Evolutionary conservation across 2,888 invertebrate genomes (phyloP).

Genomic region (Rhaphigaster nebulosa): DNA sequence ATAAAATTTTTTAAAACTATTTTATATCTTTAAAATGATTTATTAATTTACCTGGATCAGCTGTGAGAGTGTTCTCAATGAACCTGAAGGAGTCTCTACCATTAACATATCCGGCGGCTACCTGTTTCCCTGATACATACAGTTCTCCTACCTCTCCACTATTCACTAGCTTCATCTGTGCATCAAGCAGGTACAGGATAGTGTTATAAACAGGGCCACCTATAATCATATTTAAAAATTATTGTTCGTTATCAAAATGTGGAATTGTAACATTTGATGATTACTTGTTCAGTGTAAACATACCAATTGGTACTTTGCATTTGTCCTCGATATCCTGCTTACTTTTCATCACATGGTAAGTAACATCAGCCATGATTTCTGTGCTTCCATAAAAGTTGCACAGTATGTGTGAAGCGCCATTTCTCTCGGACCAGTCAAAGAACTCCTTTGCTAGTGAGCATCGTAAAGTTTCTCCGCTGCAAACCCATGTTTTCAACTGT

Average conservation of each 20-base stretch:
- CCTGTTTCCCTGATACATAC: slow-evolving; percentile 84
- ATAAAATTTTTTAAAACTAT: no score
- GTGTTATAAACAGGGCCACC: slow-evolving; percentile 84
- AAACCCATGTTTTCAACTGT: slow-evolving; percentile 83
- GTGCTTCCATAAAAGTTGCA: slow-evolving; percentile 94
- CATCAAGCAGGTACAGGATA: slow-evolving; percentile 83
- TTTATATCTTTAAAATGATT: no score
- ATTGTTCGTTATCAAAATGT: background rate
- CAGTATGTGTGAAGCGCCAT: slow-evolving; percentile 71
- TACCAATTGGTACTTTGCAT: slow-evolving; percentile 85
- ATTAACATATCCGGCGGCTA: slow-evolving; percentile 86
- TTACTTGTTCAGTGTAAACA: slow-evolving; percentile 66
- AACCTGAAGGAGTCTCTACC: slow-evolving; percentile 82
- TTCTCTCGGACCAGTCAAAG: slow-evolving; percentile 77
- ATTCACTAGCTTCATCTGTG: slow-evolving; percentile 79
- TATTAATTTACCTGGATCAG: slow-evolving; percentile 73
- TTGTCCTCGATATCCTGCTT: slow-evolving; percentile 75
- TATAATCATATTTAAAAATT: background rate
- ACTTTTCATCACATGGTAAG: slow-evolving; percentile 79
- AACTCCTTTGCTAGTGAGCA: slow-evolving; percentile 81
- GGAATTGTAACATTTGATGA: background rate
- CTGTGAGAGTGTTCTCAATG: slow-evolving; percentile 79
- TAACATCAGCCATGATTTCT: slow-evolving; percentile 93
- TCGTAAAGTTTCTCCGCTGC: slow-evolving; percentile 87
- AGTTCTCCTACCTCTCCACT: slow-evolving; percentile 85